Evolutionary conservation across 2,888 invertebrate species (phyloP), one percentile per base, ranked within the genome.

Genomic region (Eretmocerus hayati): DNA sequence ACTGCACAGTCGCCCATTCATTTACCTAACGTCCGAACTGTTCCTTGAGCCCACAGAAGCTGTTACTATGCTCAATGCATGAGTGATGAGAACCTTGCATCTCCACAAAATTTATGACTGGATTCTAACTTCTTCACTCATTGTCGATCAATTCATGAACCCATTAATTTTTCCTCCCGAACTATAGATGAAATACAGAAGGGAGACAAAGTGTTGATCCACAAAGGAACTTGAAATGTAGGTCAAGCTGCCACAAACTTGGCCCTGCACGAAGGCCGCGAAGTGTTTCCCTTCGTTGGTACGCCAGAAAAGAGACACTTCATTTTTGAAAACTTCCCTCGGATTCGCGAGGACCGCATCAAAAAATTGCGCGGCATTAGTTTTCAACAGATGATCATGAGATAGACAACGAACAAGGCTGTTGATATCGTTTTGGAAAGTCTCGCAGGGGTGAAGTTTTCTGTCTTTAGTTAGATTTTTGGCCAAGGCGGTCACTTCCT

Each of bases 371-470:
- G 91, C 60, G 86, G 92, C 65, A 78, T 83, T 0, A 82, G 85
- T 1, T 97, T 97, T 70, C 94, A 95, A 67, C 80, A 83, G 56
- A 83, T 93, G 79, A 79, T 97, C 45, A 77, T 85, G 59, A 76
- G 75, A 37, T 79, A 83, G 62, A 95, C 95, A 0, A 77, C 84
- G 5, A 94, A 95, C 13, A 77, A 77, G 58, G 94, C 95, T 35
- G 95, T 97, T 0, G 90, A 97, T 64, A 74, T 94, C 45, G 88
- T 96, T 0, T 76, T 97, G 9, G 97, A 97, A 49, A 96, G n/a
- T 74, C 92, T 97, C 35, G 83, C 94, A 1, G 94, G 91, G 62
- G 94, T 96, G 40, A 95, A 95, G 70, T 76, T 95, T 1, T 78
- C 81, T 62, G 87, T 83, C 0, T 83, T 83, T 0, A 67, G 82